A percentile compares a stretch with the other conserved stretches of the same genome.
Conservation (phyloP, 1,140 invertebrate genomes). For the Ceratosolen fusciceps region DNA sequence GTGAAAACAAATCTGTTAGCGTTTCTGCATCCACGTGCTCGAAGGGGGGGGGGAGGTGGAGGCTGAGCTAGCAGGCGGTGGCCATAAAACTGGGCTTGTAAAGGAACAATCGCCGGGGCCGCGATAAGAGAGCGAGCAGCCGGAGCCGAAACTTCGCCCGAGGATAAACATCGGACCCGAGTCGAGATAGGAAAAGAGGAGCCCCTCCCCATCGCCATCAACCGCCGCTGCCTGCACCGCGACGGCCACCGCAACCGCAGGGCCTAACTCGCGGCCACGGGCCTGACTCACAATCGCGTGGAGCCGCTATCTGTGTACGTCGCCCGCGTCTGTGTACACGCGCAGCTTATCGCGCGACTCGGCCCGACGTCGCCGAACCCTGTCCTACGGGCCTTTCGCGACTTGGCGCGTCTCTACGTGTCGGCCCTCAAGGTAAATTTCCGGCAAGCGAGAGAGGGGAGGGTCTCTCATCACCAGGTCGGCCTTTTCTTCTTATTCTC, state of each 20-base stretch:
- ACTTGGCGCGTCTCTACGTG: not conserved
- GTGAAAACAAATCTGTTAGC: slow-evolving; percentile 44
- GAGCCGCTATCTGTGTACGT: slow-evolving; percentile 16
- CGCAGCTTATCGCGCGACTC: not conserved
- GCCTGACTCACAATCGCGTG: slow-evolving; percentile 10
- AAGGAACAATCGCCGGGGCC: slow-evolving; percentile 29
- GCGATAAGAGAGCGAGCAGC: slow-evolving; percentile 35
- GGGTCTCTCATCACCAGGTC: too few relatives aligned
- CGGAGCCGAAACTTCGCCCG: slow-evolving; percentile 10
- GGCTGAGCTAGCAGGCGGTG: not conserved
- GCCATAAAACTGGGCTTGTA: slow-evolving; percentile 17
- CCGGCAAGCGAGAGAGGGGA: too few relatives aligned
- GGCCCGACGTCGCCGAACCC: not conserved
- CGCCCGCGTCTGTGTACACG: not conserved
- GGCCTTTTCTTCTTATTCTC: not conserved
- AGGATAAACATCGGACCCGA: slow-evolving; percentile 36
- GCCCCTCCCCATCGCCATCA: not conserved
- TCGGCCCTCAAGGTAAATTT: not conserved
- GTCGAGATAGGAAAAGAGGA: slow-evolving; percentile 32
- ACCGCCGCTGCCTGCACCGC: too few relatives aligned
- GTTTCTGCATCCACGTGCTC: slow-evolving; percentile 18
- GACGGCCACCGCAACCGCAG: too few relatives aligned
- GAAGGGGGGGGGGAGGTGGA: not conserved
- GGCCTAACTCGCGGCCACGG: too few relatives aligned
- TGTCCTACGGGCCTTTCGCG: slow-evolving; percentile 1